Evolutionary conservation across 1,140 invertebrate species (phyloP).

Genomic region (Helicorthomorpha holstii): DNA sequence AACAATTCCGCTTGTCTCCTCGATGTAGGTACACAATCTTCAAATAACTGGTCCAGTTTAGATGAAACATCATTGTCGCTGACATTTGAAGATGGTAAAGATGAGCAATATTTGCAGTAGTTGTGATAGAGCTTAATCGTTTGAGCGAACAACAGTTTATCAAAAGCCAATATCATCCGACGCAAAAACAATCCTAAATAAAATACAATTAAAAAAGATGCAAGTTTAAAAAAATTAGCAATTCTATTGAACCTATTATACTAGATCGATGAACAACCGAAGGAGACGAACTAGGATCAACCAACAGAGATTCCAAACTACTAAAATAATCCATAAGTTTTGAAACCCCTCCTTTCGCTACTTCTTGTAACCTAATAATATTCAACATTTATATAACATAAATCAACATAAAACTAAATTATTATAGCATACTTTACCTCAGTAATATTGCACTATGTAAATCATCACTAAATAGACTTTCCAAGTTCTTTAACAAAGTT

Average conservation of each 20-base stretch:
- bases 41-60: slow-evolving; percentile 20
- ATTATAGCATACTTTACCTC: slow-evolving; percentile 12
- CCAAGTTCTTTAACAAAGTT: slow-evolving; percentile 34
- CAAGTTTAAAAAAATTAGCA: not conserved
- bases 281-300: slow-evolving; percentile 22
- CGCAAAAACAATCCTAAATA: slow-evolving; percentile 49
- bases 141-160: slow-evolving; percentile 64
- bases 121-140: slow-evolving; percentile 25
- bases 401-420: not conserved
- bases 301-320: slow-evolving; percentile 31
- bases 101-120: slow-evolving; percentile 17
- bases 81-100: slow-evolving; percentile 10
- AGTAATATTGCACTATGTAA: slow-evolving; percentile 16
- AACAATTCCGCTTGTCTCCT: slow-evolving; percentile 71
- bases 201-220: not conserved
- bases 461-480: slow-evolving; percentile 30
- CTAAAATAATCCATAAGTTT: slow-evolving; percentile 43
- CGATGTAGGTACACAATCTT: slow-evolving; percentile 42
- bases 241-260: slow-evolving; percentile 12
- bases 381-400: slow-evolving; percentile 30
- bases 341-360: slow-evolving; percentile 36
- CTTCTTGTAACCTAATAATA: slow-evolving; percentile 31
- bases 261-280: slow-evolving; percentile 20
- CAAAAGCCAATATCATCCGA: slow-evolving; percentile 56
- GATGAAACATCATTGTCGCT: slow-evolving; percentile 18